These are phyloP conservation scores for Orthonyx spaldingii DNA, from an alignment of 2,113 vertebrate genomes.

Conservation along the genomic window DNA sequence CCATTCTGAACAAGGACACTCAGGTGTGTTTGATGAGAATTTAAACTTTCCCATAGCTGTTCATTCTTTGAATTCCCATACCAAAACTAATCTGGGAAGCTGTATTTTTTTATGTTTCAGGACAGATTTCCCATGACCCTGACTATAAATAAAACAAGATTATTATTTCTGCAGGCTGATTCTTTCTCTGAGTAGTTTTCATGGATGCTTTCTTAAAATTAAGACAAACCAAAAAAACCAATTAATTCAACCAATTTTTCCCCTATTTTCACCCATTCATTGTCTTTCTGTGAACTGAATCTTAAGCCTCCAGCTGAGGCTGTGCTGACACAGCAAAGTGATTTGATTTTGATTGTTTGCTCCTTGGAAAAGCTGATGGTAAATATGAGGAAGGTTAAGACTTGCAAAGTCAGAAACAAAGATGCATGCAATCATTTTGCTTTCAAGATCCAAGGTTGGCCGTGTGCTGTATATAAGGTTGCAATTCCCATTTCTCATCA, in stretches of 20 bases:
- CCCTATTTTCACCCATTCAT: not conserved
- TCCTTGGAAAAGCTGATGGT: not conserved
- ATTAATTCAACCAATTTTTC: not conserved
- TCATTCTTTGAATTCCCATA: slow-evolving; percentile 46
- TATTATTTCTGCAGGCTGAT: slow-evolving; percentile 44
- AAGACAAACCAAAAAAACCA: not conserved
- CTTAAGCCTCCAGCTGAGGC: not conserved
- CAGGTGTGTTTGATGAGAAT: slow-evolving; percentile 48
- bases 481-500: not conserved
- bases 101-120: not conserved
- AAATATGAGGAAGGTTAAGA: not conserved
- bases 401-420: not conserved
- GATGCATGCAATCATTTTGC: not conserved
- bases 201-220: not conserved
- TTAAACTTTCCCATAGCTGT: slow-evolving; percentile 51
- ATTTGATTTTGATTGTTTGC: not conserved
- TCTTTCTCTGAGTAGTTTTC: slow-evolving; percentile 10
- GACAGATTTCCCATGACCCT: slow-evolving; percentile 46
- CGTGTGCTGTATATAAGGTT: fast-evolving
- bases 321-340: not conserved
- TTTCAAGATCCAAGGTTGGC: not conserved
- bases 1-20: not conserved
- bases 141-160: slow-evolving; percentile 56
- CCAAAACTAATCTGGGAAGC: slow-evolving; percentile 45
- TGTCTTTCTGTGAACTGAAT: not conserved